Evolutionary conservation across 2,888 invertebrate species (phyloP).

Genomic region (Lasiommata megera): DNA sequence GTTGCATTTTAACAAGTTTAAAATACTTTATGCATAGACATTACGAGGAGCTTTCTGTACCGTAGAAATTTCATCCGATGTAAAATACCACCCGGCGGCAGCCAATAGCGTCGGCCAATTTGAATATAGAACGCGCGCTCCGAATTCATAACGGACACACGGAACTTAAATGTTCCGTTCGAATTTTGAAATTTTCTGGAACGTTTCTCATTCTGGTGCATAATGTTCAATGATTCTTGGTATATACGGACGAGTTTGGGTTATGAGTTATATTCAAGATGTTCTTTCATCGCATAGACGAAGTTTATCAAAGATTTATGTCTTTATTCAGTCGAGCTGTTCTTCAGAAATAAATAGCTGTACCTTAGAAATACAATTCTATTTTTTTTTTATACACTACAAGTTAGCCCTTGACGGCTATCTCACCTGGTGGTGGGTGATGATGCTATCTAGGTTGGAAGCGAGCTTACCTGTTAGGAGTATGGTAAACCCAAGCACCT

Average conservation of each 20-base stretch:
- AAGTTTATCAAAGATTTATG: constrained; percentile 3
- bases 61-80: constrained; percentile 53
- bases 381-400: no score
- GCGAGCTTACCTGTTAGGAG: no score
- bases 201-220: constrained; percentile 16
- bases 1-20: constrained; percentile 79
- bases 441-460: no score
- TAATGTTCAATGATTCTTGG: constrained; percentile 11
- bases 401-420: no score
- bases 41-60: constrained; percentile 61
- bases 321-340: neutral
- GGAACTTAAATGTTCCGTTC: constrained; percentile 56
- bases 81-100: constrained; percentile 50
- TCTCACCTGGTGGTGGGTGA: no score
- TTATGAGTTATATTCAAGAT: constrained; percentile 9
- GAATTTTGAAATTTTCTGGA: constrained; percentile 24
- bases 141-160: constrained; percentile 76
- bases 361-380: neutral
- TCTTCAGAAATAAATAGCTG: neutral
- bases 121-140: constrained; percentile 77
- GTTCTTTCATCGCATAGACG: neutral
- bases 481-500: no score
- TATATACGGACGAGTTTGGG: constrained; percentile 6
- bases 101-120: constrained; percentile 58
- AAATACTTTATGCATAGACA: constrained; percentile 80